Base-by-base conservation (phyloP, 2,113 vertebrate genomes). In the Channa maculata region DNA sequence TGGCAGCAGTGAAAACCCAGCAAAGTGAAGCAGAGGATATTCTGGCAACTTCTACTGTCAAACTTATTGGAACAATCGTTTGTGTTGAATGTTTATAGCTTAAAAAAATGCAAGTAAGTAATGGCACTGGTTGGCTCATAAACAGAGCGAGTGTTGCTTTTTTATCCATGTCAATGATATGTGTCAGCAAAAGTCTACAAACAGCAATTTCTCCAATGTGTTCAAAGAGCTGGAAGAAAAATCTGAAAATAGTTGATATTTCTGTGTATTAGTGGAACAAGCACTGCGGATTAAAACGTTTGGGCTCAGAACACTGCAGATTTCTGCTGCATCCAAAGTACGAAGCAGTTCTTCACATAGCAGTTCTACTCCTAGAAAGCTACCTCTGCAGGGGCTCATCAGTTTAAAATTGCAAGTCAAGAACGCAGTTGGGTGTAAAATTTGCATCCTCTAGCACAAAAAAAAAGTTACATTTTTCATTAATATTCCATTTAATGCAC, bases 1-100 rank as follows among this genome's bases (percentile, higher is more conserved):
- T 62, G 39, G 45, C 65, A 67, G 51, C 24, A 57, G 54, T 54
- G 59, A 70, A 60, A 59, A 49, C 38, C 55, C 33, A 33, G 68
- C 43, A 75, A 63, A 79, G 57, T 52, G 34, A 46, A 41, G 33
- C 45, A 15, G 65, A 83, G 48, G 52, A 68, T 43, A 59, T 63
- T 70, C 48, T 51, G 33, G 41, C 33, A n/a, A 15, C 72, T 7
- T 48, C 12, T 2, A 43, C 37, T 11, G 14, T 57, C 66, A 73
- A 63, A 6, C 3, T 6, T 12, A 62, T 8, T 65, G 6, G 36
- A 71, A 14, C 6, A 12, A 12, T 38, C 8, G 6, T 46, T 5
- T 52, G 60, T 13, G 61, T 51, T 14, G 3, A 1, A 67, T 11
- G 8, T 10, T 71, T 48, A 59, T 24, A 24, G 24, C 1, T 24